These are phyloP conservation scores for Lacerta viridis DNA, from an alignment of 2,797 vertebrate species.

Conservation along the genomic window DNA sequence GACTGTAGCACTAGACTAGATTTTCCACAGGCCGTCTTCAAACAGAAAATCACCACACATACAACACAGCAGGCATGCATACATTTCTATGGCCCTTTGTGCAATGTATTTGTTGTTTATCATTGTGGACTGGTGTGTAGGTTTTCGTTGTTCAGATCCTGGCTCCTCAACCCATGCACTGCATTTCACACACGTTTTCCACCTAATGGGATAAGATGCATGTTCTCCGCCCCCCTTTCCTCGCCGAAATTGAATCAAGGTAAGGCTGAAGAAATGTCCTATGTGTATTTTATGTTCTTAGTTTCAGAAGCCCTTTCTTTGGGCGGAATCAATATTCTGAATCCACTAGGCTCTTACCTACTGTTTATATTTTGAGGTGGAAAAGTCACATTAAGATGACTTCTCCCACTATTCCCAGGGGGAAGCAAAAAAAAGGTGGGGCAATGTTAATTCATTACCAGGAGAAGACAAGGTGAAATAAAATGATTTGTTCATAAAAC, in stretches of 20 bases:
- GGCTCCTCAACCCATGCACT: not conserved
- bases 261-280: not conserved
- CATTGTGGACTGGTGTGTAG: not conserved
- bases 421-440: no score
- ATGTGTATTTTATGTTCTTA: not conserved
- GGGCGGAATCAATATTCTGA: not conserved
- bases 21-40: not conserved
- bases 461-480: not conserved
- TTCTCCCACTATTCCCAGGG: not conserved
- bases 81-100: not conserved
- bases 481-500: not conserved
- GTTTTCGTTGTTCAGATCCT: not conserved
- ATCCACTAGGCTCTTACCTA: not conserved
- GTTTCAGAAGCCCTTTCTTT: not conserved
- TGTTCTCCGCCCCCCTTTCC: not conserved
- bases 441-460: not conserved
- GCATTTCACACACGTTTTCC: conserved; percentile 4
- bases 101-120: not conserved
- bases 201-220: not conserved
- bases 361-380: not conserved
- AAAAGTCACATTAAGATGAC: not conserved
- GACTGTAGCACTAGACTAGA: no score
- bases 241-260: not conserved
- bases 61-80: not conserved
- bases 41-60: not conserved